Conservation (phyloP, 2,888 invertebrate species). For the Agriopis leucophaearia region DNA sequence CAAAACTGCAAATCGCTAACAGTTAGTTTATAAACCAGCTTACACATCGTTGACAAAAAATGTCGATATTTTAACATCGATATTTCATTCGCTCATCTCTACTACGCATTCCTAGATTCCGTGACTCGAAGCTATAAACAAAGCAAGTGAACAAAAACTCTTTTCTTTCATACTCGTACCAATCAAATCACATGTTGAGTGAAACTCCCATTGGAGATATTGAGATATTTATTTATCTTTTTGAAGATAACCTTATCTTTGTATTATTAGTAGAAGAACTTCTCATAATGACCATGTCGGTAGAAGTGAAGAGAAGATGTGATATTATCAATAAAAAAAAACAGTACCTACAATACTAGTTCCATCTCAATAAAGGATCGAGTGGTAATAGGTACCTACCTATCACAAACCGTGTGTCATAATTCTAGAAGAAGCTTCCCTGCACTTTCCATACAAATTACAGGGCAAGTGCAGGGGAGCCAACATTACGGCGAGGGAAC, state of each 20-base stretch:
- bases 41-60: not conserved
- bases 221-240: conserved; percentile 26
- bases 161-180: conserved; percentile 44
- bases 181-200: conserved; percentile 48
- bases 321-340: too few relatives aligned
- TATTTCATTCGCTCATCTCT: conserved; percentile 3
- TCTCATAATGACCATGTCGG: not conserved
- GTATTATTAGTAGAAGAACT: not conserved
- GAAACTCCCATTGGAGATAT: conserved; percentile 38
- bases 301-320: not conserved
- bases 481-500: too few relatives aligned
- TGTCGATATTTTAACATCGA: conserved; percentile 2
- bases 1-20: too few relatives aligned
- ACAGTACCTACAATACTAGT: too few relatives aligned
- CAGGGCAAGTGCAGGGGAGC: too few relatives aligned
- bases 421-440: too few relatives aligned
- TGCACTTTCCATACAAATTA: too few relatives aligned
- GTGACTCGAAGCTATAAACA: conserved; percentile 56
- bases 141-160: conserved; percentile 44
- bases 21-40: too few relatives aligned
- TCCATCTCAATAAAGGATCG: too few relatives aligned
- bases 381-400: too few relatives aligned
- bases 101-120: conserved; percentile 46
- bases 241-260: conserved; percentile 13
- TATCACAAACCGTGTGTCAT: too few relatives aligned